Conservation (phyloP, 1,140 invertebrate genomes). For the Cydia strobilella region DNA sequence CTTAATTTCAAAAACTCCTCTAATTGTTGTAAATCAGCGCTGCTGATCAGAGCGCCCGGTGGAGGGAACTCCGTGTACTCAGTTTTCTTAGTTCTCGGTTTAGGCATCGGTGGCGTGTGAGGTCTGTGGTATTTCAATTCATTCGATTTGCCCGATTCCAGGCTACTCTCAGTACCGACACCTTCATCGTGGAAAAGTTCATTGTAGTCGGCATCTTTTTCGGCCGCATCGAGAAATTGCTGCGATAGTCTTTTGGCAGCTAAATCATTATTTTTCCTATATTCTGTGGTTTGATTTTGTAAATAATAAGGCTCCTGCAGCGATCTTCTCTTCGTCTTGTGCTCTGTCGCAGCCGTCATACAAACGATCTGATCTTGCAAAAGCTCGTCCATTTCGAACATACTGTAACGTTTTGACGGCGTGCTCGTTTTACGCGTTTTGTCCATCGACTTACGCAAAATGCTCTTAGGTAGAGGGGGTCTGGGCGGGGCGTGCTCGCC, state of each 20-base stretch:
- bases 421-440: constrained; percentile 80
- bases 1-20: constrained; percentile 88
- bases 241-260: constrained; percentile 78
- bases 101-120: constrained; percentile 77
- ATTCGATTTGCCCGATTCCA: constrained; percentile 79
- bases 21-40: constrained; percentile 84
- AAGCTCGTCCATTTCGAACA: constrained; percentile 87
- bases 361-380: constrained; percentile 74
- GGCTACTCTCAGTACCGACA: constrained; percentile 78
- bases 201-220: constrained; percentile 78
- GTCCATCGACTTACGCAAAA: constrained; percentile 83
- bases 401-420: constrained; percentile 86
- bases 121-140: constrained; percentile 78
- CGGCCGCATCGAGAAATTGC: constrained; percentile 76
- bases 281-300: constrained; percentile 81
- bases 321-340: constrained; percentile 84
- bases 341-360: constrained; percentile 75
- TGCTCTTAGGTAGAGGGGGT: constrained; percentile 86
- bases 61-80: constrained; percentile 75
- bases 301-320: constrained; percentile 87
- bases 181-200: constrained; percentile 78
- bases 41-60: constrained; percentile 80
- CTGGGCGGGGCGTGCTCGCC: constrained; percentile 83
- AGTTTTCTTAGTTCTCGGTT: constrained; percentile 71
- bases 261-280: constrained; percentile 83